Percentiles rank a stretch among this genome's conserved stretches.
Conservation (phyloP, 37 sponge, comb jelly and placozoan genomes). For the Aphrocallistes beatrix region DNA sequence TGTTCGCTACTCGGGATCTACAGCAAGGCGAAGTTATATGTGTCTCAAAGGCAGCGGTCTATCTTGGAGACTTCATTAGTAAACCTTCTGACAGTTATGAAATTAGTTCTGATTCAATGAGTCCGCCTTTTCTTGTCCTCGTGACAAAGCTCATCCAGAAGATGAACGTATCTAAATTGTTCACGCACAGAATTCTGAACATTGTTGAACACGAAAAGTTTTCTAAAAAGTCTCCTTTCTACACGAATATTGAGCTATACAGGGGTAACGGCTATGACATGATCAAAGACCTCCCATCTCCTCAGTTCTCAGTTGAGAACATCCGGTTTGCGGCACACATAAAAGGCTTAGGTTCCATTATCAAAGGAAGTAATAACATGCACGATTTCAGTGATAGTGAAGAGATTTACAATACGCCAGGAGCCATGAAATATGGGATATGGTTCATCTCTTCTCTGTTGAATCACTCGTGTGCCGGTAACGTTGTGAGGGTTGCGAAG, state of each 20-base stretch:
- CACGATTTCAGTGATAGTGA: not conserved
- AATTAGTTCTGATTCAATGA: not conserved
- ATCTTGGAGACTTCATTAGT: not conserved
- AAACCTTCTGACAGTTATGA: not conserved
- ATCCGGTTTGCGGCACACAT: not conserved
- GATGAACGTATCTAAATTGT: not conserved
- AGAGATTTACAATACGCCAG: not conserved
- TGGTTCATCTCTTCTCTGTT: not conserved
- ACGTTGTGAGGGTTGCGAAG: not conserved
- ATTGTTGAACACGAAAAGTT: not conserved
- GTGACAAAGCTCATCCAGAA: not conserved
- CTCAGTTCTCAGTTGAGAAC: constrained; percentile 3
- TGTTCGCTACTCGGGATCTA: not conserved
- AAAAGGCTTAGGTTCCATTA: not conserved
- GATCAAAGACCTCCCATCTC: not conserved
- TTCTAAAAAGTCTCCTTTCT: not conserved
- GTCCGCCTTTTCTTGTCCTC: not conserved
- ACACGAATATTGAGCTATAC: constrained; percentile 13
- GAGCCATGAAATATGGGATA: not conserved
- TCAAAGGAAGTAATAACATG: not conserved
- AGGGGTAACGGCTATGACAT: not conserved
- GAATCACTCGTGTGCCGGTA: not conserved
- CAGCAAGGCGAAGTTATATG: not conserved
- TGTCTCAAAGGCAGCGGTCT: not conserved
- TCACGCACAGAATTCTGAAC: not conserved